Percentiles rank a stretch among this genome's conserved stretches.
These are phyloP conservation scores for Drosophila trichaetosa DNA, from an alignment of 2,888 invertebrate genomes.

Conservation along the genomic window DNA sequence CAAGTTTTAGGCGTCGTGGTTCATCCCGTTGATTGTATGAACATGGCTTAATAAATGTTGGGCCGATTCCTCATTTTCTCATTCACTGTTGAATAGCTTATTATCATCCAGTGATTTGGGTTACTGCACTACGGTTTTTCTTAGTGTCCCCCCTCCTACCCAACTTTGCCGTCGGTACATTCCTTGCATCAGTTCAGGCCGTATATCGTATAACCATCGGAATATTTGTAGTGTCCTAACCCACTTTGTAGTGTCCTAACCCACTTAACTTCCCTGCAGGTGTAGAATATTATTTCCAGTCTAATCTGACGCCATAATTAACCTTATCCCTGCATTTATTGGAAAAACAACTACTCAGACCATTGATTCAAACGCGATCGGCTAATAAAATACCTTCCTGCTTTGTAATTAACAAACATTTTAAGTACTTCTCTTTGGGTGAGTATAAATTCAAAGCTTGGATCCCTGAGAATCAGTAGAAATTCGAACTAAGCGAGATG, in stretches of 20 bases:
- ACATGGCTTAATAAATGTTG: background rate
- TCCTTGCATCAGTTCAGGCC: background rate
- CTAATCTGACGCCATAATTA: background rate
- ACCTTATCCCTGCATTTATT: background rate
- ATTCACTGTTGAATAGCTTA: background rate
- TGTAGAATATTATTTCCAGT: background rate
- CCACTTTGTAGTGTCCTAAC: too few relatives aligned
- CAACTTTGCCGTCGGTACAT: background rate
- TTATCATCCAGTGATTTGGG: background rate
- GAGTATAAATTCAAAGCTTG: background rate
- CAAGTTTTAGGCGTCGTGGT: background rate
- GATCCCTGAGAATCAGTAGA: background rate
- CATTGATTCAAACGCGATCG: background rate
- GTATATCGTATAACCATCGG: background rate
- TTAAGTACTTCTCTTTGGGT: background rate
- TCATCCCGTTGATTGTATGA: background rate
- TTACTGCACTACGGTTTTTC: background rate
- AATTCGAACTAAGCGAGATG: too few relatives aligned
- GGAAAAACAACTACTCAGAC: background rate
- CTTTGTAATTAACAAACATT: background rate
- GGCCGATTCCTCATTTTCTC: background rate
- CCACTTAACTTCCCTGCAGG: too few relatives aligned
- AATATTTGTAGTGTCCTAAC: background rate
- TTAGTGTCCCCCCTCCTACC: background rate
- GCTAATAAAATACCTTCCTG: background rate